Percentiles rank a stretch among this genome's conserved stretches.
These are phyloP conservation scores for Drosophila ezoana DNA, from an alignment of 2,888 invertebrate species.

Conservation along the genomic window DNA sequence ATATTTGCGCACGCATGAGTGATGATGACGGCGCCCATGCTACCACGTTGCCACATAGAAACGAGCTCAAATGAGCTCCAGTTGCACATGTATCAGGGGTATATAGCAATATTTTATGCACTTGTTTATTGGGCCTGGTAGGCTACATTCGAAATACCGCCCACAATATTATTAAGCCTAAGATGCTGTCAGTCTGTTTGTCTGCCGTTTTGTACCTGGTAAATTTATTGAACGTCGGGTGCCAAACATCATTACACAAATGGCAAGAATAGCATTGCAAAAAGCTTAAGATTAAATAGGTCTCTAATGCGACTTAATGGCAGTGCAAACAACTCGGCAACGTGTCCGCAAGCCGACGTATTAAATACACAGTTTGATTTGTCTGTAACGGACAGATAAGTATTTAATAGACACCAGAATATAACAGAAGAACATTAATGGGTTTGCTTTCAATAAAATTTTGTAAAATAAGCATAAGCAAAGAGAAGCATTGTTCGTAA, in stretches of 20 bases:
- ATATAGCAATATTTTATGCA: slow-evolving; percentile 64
- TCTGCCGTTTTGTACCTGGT: slow-evolving; percentile 22
- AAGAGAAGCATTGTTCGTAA: slow-evolving; percentile 1
- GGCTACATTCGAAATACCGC: slow-evolving; percentile 55
- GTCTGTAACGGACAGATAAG: slow-evolving; percentile 16
- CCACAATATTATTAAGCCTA: slow-evolving; percentile 59
- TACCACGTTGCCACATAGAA: slow-evolving; percentile 25
- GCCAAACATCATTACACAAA: slow-evolving; percentile 58
- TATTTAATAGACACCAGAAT: slow-evolving; percentile 13
- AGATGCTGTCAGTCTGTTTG: slow-evolving; percentile 16
- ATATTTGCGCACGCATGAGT: slow-evolving; percentile 81
- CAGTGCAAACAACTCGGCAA: slow-evolving; percentile 37
- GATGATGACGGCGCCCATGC: slow-evolving; percentile 62
- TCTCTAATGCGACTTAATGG: slow-evolving; percentile 51
- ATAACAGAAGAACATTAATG: neutral
- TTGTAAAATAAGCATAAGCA: neutral
- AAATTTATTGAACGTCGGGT: slow-evolving; percentile 51
- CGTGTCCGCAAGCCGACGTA: slow-evolving; percentile 17
- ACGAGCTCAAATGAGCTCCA: slow-evolving; percentile 10
- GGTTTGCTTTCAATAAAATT: slow-evolving; percentile 11
- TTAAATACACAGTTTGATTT: slow-evolving; percentile 34
- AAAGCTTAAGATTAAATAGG: slow-evolving; percentile 51
- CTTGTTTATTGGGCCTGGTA: slow-evolving; percentile 47
- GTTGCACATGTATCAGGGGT: slow-evolving; percentile 35
- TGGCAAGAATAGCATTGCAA: slow-evolving; percentile 42